phyloP scores from a whole-genome alignment of 1,140 invertebrate genomes.

The Euura lappo region DNA sequence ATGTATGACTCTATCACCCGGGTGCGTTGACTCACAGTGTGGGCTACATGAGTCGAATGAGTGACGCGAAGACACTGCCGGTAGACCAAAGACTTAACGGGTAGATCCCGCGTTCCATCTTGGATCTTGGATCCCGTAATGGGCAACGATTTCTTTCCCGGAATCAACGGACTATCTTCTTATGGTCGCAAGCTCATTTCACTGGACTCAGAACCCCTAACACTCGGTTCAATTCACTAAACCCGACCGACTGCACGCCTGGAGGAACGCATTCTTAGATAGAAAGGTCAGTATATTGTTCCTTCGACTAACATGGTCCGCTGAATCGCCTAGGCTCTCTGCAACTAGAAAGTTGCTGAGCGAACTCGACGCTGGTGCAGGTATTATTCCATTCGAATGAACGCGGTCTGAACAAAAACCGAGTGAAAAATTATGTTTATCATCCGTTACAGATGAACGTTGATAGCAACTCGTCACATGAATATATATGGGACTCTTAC shows the following conservation, averaged over 20 bases:
- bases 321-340: not conserved
- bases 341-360: not conserved
- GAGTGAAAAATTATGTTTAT: not conserved
- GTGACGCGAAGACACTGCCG: not conserved
- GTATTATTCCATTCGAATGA: not conserved
- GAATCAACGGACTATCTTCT: slow-evolving; percentile 47
- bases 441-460: too few relatives aligned
- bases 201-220: not conserved
- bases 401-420: not conserved
- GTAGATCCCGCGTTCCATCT: slow-evolving; percentile 20
- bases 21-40: not conserved
- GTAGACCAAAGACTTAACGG: not conserved
- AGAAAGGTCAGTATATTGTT: slow-evolving; percentile 7
- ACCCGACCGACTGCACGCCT: not conserved
- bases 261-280: not conserved
- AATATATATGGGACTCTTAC: slow-evolving; percentile 37
- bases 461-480: too few relatives aligned
- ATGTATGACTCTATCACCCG: slow-evolving; percentile 55
- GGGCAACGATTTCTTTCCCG: slow-evolving; percentile 51
- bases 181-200: slow-evolving; percentile 19
- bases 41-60: not conserved
- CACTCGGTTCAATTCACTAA: slow-evolving; percentile 1
- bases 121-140: slow-evolving; percentile 49
- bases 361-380: not conserved
- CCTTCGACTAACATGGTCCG: slow-evolving; percentile 3